phyloP scores from a whole-genome alignment of 1,140 invertebrate species.

The Anadara kagoshimensis region DNA sequence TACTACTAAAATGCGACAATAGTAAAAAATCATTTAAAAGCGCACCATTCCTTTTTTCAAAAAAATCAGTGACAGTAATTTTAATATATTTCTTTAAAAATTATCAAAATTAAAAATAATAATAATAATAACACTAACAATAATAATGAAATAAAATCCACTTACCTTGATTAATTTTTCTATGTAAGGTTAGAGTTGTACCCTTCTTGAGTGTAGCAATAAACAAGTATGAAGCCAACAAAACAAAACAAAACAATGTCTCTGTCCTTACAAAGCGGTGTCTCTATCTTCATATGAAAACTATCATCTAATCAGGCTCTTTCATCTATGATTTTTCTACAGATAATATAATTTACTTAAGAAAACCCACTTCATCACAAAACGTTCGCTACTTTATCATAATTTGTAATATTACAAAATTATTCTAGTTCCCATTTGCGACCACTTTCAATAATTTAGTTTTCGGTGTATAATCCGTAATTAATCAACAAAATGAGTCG shows the following conservation, averaged over 20 bases:
- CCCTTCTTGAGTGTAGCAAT: too few species aligned
- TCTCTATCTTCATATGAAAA: conserved; percentile 1
- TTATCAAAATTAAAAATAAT: neutral
- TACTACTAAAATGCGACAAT: too few species aligned
- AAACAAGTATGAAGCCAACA: neutral
- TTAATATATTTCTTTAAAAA: too few species aligned
- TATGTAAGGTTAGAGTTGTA: neutral
- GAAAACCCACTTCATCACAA: too few species aligned
- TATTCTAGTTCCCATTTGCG: conserved; percentile 40
- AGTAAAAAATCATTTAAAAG: too few species aligned
- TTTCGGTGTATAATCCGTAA: conserved; percentile 45
- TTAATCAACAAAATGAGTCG: conserved; percentile 36
- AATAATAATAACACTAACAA: neutral
- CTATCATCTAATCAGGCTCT: neutral
- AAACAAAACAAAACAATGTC: neutral
- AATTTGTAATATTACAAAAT: conserved; percentile 45
- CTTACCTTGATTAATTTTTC: neutral
- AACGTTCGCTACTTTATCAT: conserved; percentile 32
- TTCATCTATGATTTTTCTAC: neutral
- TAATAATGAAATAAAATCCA: neutral
- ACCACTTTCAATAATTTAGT: conserved; percentile 46
- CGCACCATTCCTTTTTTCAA: too few species aligned
- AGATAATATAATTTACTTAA: conserved; percentile 33
- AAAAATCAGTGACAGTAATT: too few species aligned
- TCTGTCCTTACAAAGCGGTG: too few species aligned